Evolutionary conservation across 2,888 invertebrate species (phyloP), one percentile per base, ranked within the genome.

Genomic region (Ormyrus pomaceus): DNA sequence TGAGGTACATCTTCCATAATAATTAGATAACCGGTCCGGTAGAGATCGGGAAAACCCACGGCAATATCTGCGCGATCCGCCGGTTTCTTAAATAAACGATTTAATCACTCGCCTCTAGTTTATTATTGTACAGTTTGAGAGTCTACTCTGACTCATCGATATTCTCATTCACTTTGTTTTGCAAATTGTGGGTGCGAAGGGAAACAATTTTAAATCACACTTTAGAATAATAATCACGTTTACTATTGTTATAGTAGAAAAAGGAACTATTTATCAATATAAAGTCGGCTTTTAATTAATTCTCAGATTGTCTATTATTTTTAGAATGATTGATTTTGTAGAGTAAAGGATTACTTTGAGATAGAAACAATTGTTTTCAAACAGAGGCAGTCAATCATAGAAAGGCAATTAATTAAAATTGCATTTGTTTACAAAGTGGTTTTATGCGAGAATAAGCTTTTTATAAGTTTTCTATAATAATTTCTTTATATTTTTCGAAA

Each of bases 1-100:
- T 64, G 9, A 64, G 19, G n/a, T 59, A 34, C 19, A 13, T 56
- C 2, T 48, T 59, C 51, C 53, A 73, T 69, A 62, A 59, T 45
- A 73, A 80, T 80, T 51, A 69, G 51, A 65, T 59, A 77, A 77
- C 34, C 64, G 73, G 62, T 77, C n/a, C 5, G 51, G 3, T 7
- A 3, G 13, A 10, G 70, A 61, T 66, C n/a, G 69, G 77, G 13
- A 73, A 80, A 80, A 64, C 58, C 77, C 73, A 64, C 13, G 13
- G 7, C 9, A 4, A 10, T 72, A 61, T 72, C 71, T 55, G 56
- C 6, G 11, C 11, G 19, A 68, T 72, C 34, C 61, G 11, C 6
- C n/a, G 10, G n/a, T 56, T 76, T 68, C 48, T 80, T 4, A 9
- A 71, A 58, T 68, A 55, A 13, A 68, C 56, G 4, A 59, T 69